Evolutionary conservation across 1,140 invertebrate genomes (phyloP), one percentile per base, ranked within the genome.

Genomic region (Macrobrachium nipponense): DNA sequence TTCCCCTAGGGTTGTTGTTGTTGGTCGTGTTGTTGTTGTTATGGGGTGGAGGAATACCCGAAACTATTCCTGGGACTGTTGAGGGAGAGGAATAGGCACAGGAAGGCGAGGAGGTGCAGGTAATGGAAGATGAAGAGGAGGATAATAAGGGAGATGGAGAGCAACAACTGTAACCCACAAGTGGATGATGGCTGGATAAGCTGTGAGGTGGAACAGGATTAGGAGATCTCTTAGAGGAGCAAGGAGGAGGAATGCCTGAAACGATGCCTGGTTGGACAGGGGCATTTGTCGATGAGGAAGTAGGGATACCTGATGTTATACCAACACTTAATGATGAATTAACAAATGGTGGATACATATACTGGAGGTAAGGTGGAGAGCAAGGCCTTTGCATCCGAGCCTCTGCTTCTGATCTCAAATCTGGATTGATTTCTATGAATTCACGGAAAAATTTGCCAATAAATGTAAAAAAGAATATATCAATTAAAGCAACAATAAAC

Each of bases 361-460:
- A 51, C 70, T 88, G 89, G 87, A 94, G 93, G 80, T 94, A 94
- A 80, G 95, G 94, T 73, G 95, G 95, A 77, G 95, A 91, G 90
- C 95, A 95, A 90, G 95, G 94, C 89, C 96, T 93, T 90, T 96
- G 95, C 96, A 97, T 97, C 90, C 96, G 94, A 90, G 95, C 95
- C 93, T 97, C 96, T 86, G 97, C 96, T 91, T 97, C 96, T 93
- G 95, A 94, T 89, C 96, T 94, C 91, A 97, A 92, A 91, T 97
- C 95, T 87, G 95, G 95, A 91, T 95, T 96, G 92, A 96, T 96
- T 90, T 96, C 96, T 96, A 92, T 85, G 75, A 83, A 86, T 70
- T 27, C 62, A 66, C 68, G 66, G 62, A 12, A 61, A 23, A 61
- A 27, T 51, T 43, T 51, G 58, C 60, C 64, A 68, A n/a, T 23